phyloP scores from a whole-genome alignment of 2,113 vertebrate genomes.

The Rallus limicola region DNA sequence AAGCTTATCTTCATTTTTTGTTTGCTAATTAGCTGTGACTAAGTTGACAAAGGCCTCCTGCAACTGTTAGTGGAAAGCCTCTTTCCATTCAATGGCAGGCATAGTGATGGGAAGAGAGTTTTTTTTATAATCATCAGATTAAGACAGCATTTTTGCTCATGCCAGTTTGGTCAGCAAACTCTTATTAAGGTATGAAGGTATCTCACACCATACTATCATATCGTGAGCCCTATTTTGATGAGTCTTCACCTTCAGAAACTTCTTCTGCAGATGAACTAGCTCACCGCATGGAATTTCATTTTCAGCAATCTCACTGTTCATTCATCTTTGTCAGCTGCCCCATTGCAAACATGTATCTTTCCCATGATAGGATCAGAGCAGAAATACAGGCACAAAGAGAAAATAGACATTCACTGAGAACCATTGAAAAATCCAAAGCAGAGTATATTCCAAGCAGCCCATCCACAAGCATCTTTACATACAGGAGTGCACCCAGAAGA shows the following conservation, averaged over 20 bases:
- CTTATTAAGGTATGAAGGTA: neutral
- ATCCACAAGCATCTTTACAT: neutral
- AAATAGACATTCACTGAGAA: neutral
- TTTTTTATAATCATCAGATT: neutral
- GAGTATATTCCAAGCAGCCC: neutral
- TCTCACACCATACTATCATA: neutral
- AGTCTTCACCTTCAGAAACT: neutral
- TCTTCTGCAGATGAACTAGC: neutral
- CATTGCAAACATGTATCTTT: neutral
- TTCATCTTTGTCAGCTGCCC: neutral
- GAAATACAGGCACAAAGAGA: neutral
- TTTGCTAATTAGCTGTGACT: neutral
- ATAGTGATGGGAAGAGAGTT: neutral
- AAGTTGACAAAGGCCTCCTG: neutral
- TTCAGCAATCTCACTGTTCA: neutral
- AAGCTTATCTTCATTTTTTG: neutral
- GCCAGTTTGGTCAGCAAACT: neutral
- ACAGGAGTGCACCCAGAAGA: neutral
- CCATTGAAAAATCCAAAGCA: neutral
- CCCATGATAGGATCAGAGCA: neutral
- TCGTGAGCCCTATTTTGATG: neutral
- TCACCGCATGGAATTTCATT: neutral
- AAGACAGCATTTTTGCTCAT: neutral
- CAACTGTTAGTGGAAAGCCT: neutral
- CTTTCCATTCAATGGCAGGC: neutral